Evolutionary conservation across 2,797 vertebrate genomes (phyloP).

Genomic region (Todus mexicanus): DNA sequence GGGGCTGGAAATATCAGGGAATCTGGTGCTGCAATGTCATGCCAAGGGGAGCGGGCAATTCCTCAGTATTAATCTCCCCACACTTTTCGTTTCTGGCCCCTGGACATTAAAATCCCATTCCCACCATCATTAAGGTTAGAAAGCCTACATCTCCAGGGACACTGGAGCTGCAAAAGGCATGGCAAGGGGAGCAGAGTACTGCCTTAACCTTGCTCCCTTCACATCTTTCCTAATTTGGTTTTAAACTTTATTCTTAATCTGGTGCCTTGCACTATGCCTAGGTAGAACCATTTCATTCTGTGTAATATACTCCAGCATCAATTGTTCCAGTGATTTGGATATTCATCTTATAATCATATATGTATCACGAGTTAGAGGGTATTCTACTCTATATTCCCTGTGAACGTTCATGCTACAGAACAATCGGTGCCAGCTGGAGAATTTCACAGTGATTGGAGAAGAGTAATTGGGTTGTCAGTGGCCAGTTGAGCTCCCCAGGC

Average conservation of each 20-base stretch:
- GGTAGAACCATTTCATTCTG: background rate
- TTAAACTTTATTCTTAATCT: background rate
- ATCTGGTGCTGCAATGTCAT: too few species aligned
- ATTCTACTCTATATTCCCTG: background rate
- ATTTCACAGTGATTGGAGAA: background rate
- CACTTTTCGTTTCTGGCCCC: too few species aligned
- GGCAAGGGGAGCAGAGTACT: too few species aligned
- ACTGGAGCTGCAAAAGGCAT: too few species aligned
- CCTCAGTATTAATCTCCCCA: too few species aligned
- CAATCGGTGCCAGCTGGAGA: background rate
- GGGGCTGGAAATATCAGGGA: too few species aligned
- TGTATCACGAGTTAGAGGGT: background rate
- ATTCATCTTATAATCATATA: background rate
- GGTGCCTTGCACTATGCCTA: background rate
- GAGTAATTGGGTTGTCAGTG: background rate
- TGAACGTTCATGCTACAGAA: background rate
- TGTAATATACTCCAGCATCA: background rate
- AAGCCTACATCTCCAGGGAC: too few species aligned
- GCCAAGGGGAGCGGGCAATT: too few species aligned
- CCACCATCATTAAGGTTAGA: too few species aligned
- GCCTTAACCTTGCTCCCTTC: too few species aligned
- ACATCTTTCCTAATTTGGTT: too few species aligned
- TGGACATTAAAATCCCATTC: too few species aligned
- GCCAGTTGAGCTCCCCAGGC: background rate
- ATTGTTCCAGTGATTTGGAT: background rate